Evolutionary conservation across 2,113 vertebrate species (phyloP), one percentile per base, ranked within the genome.

Genomic region (Oenanthe melanoleuca): DNA sequence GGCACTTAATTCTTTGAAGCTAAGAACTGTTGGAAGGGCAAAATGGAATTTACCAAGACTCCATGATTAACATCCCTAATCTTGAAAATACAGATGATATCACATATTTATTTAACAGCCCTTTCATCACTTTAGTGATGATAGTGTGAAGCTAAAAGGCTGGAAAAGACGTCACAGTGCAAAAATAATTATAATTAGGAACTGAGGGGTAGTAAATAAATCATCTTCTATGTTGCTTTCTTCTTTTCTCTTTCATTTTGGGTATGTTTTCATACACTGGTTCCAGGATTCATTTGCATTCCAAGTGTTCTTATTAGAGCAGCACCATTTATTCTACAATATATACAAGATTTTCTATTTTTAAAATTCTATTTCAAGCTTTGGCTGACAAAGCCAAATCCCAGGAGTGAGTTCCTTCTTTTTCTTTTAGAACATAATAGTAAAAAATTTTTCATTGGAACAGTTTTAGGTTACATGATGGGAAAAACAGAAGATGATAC

Each of bases 261-360:
- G 16, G 37, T 86, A 42, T 96, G 44, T 83, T 88, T 92, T 80
- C 75, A 91, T 59, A 88, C 33, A 79, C 33, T 80, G 31, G 40
- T 65, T 96, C 55, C 92, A 75, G 33, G 50, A 70, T 25, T 95
- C 64, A 93, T 95, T 95, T 96, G 79, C 81, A 93, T 93, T 95
- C 82, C 60, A 67, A 91, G 60, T 92, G 61, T 77, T 87, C 84
- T 86, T 94, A 92, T 86, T 93, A 86, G 95, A 93, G 55, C 69
- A 86, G 45, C 38, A 95, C 37, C 86, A 93, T 96, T 95, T 97
- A 87, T 92, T 96, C 92, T 92, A 81, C 70, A 96, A 92, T 79
- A 94, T 75, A 93, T 94, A 94, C 86, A 94, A 96, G 65, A 92
- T 55, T 86, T 97, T 95, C 92, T 97, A 95, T 93, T 96, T 96